A percentile compares a stretch with the other conserved stretches of the same genome.
Conservation (phyloP, 1,140 invertebrate genomes). For the Battus philenor region DNA sequence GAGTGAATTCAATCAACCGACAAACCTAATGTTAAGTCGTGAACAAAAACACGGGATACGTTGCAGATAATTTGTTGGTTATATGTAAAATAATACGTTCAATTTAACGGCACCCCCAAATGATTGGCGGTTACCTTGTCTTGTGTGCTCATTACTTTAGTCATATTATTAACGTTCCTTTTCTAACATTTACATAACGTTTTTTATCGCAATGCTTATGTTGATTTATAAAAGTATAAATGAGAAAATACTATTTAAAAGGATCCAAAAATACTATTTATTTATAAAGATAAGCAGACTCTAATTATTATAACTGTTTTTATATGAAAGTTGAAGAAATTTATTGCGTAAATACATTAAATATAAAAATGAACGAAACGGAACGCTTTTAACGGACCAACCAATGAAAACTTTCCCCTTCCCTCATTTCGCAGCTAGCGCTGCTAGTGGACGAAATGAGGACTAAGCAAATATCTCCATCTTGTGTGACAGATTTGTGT, state of each 20-base stretch:
- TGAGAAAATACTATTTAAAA: too few relatives aligned
- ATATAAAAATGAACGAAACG: conserved; percentile 22
- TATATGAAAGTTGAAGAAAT: conserved; percentile 1
- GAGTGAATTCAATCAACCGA: conserved; percentile 62
- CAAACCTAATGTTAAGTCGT: conserved; percentile 34
- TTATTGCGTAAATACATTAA: neutral
- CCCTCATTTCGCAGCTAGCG: conserved; percentile 46
- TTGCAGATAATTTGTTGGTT: conserved; percentile 44
- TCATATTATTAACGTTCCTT: conserved; percentile 41
- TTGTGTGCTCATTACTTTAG: conserved; percentile 31
- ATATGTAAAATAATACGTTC: conserved; percentile 26
- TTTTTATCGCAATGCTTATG: neutral
- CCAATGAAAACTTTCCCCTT: conserved; percentile 44
- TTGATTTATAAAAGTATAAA: too few relatives aligned
- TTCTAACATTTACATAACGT: conserved; percentile 10
- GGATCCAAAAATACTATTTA: too few relatives aligned
- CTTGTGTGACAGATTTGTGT: conserved; percentile 76
- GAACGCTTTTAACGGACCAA: conserved; percentile 36
- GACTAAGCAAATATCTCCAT: conserved; percentile 74
- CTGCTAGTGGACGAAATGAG: conserved; percentile 53
- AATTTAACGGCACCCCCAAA: conserved; percentile 22
- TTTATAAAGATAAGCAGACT: too few relatives aligned
- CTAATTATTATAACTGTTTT: too few relatives aligned
- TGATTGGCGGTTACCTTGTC: conserved; percentile 16
- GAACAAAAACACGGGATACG: conserved; percentile 22